Conservation (phyloP, 2,113 vertebrate genomes). For the Tragulus kanchil region DNA sequence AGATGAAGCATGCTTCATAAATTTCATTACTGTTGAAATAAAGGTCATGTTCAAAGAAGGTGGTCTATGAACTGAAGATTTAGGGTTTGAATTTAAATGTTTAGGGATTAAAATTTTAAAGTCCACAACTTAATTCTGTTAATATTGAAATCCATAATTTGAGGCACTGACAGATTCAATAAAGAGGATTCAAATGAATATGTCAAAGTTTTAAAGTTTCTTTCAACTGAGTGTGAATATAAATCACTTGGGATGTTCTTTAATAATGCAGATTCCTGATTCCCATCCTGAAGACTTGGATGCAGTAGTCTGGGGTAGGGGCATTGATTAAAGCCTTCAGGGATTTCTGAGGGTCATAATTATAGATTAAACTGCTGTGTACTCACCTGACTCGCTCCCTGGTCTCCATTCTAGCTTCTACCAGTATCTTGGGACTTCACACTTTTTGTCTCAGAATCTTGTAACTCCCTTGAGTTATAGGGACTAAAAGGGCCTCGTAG, state of each 20-base stretch:
- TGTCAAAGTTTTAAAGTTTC: constrained; percentile 59
- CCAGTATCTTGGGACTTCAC: neutral
- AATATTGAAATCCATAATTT: constrained; percentile 76
- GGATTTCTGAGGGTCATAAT: neutral
- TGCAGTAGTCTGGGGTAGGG: neutral
- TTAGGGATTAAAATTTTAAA: constrained; percentile 79
- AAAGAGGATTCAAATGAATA: constrained; percentile 58
- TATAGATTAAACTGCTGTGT: neutral
- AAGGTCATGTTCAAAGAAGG: constrained; percentile 76
- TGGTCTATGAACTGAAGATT: constrained; percentile 68
- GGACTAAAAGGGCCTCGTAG: neutral
- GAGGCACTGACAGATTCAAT: constrained; percentile 63
- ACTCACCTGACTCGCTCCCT: neutral
- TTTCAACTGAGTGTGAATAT: neutral
- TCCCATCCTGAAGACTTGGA: neutral
- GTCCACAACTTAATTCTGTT: constrained; percentile 61
- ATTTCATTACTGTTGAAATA: constrained; percentile 79
- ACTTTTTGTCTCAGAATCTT: neutral
- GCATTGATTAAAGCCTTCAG: neutral
- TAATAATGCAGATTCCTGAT: neutral
- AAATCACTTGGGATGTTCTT: constrained; percentile 31
- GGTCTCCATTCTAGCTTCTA: neutral
- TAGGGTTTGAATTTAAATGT: constrained; percentile 76
- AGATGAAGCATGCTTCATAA: constrained; percentile 73
- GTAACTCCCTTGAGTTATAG: neutral